phyloP scores from a whole-genome alignment of 2,113 vertebrate genomes.

The Petromus typicus region DNA sequence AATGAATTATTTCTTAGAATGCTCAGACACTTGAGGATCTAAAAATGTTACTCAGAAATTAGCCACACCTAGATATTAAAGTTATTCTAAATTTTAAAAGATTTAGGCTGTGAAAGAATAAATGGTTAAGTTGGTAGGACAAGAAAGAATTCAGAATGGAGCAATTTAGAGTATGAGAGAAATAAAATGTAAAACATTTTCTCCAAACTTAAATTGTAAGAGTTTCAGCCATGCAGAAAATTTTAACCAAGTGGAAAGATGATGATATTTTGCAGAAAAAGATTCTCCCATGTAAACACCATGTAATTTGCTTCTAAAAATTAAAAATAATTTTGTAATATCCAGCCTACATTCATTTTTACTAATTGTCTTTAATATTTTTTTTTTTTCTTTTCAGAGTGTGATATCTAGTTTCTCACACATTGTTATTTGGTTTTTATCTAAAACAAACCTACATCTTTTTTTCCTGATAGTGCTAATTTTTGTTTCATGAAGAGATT shows the following conservation, averaged over 20 bases:
- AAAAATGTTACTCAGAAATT: neutral
- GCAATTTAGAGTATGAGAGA: neutral
- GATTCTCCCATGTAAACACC: neutral
- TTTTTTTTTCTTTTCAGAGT: slow-evolving; percentile 1
- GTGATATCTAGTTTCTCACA: neutral
- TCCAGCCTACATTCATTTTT: neutral
- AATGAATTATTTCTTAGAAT: slow-evolving; percentile 33
- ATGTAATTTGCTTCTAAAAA: slow-evolving; percentile 16
- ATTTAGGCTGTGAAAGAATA: neutral
- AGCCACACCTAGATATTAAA: neutral
- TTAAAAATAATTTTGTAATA: slow-evolving; percentile 17
- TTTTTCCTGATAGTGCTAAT: neutral
- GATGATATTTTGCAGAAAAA: neutral
- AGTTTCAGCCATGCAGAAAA: neutral
- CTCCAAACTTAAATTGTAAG: slow-evolving; percentile 30
- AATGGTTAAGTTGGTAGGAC: neutral
- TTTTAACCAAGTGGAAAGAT: neutral
- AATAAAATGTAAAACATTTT: slow-evolving; percentile 28
- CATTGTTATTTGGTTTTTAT: neutral
- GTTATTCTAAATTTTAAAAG: neutral
- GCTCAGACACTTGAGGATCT: slow-evolving; percentile 10
- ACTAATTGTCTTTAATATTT: slow-evolving; percentile 15
- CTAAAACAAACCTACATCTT: neutral
- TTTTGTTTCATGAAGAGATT: slow-evolving; percentile 1
- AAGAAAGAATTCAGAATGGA: slow-evolving; percentile 34